Evolutionary conservation across 2,797 vertebrate genomes (phyloP), one percentile per base, ranked within the genome.

Genomic region (Enteromius afrohamiltoni): DNA sequence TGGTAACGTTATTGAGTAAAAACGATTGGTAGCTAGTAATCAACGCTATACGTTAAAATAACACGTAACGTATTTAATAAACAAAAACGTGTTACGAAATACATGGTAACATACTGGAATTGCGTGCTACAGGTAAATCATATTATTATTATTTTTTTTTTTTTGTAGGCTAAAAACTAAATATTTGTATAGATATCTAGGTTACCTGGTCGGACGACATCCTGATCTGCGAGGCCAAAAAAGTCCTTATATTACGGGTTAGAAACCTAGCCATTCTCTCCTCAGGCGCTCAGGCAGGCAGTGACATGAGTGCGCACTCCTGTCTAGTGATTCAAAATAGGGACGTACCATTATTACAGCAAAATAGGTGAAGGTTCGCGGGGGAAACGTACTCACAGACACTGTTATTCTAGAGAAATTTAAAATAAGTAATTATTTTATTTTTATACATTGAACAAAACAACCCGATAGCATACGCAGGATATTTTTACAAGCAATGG

Each of bases 171-270:
- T 23, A 40, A 42, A 47, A 11, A 58, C 16, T 0, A 65, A 65
- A 1, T 23, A 11, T 64, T 10, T 17, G 10, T n/a, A 2, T 55
- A 77, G 1, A 31, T 9, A 19, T 65, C n/a, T 42, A 45, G 3
- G 45, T 16, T 93, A 95, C 95, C 94, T 95, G 94, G 31, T 95
- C 94, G 60, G 95, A 95, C 8, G 85, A 85, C 93, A 92, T 93
- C 84, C 95, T 92, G 14, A 92, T 90, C 86, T 95, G 93, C 62
- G 87, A 87, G 74, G 60, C 55, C 49, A 94, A n/a, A 74, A 87
- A 90, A 53, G 85, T 91, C 85, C 91, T 89, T 2, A 94, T 31
- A 71, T 82, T 86, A 23, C 87, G 87, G 4, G 88, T 81, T 1
- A 95, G 83, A 65, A 93, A 53, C 26, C 89, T 84, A 3, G 91